Conservation (phyloP, 2,797 vertebrate species). For the Chrysocyon brachyurus region DNA sequence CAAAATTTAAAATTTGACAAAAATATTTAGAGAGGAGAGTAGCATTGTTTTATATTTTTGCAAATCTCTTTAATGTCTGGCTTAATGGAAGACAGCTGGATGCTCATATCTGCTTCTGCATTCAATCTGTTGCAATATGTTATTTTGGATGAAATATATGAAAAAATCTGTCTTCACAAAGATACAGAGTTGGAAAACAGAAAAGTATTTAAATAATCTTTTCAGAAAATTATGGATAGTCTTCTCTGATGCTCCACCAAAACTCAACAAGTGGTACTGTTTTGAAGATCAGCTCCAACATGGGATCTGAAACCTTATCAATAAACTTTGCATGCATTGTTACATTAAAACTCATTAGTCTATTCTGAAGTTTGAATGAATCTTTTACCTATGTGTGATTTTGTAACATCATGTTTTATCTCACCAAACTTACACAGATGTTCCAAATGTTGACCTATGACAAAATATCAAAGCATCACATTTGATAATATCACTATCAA, state of each 20-base stretch:
- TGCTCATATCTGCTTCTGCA: neutral
- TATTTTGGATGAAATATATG: conserved; percentile 56
- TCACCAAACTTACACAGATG: neutral
- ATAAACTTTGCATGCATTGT: neutral
- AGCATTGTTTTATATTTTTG: conserved; percentile 43
- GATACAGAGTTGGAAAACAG: conserved; percentile 24
- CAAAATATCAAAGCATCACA: neutral
- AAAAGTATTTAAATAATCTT: conserved; percentile 39
- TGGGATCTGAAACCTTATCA: neutral
- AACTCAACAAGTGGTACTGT: neutral
- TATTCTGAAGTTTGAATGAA: neutral
- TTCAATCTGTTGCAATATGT: conserved; percentile 56
- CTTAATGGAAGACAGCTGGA: conserved; percentile 46
- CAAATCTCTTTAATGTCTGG: conserved; percentile 52
- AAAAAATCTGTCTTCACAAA: conserved; percentile 42
- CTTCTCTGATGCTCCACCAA: neutral
- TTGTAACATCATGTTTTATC: neutral
- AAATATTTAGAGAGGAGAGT: conserved; percentile 48
- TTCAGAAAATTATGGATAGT: conserved; percentile 47
- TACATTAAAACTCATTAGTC: neutral
- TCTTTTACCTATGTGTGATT: neutral
- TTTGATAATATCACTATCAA: neutral
- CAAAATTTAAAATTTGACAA: conserved; percentile 19
- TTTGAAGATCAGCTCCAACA: neutral
- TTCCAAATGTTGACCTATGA: conserved; percentile 29